Evolutionary conservation across 2,888 invertebrate genomes (phyloP), one percentile per base, ranked within the genome.

Genomic region (Apodemia zela): DNA sequence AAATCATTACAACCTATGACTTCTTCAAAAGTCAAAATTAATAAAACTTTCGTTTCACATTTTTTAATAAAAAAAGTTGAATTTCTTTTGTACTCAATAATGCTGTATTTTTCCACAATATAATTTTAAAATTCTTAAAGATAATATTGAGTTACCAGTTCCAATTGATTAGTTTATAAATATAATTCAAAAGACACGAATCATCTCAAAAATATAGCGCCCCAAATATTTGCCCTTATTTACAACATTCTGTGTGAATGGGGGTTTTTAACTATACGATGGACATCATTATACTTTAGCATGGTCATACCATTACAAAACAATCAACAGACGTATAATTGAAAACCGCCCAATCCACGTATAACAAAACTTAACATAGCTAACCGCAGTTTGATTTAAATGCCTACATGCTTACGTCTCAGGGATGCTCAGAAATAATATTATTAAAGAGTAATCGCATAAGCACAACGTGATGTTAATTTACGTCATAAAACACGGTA

Each of bases 361-460:
- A 29, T 29, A 57, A 2, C 15, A 57, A 57, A 17, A 57, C 57
- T 29, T 21, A 29, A 57, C 15, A 29, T 29, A 57, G 57, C 29
- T 15, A 29, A 57, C 57, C n/a, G 29, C 57, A 57, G 57, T n/a
- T 57, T 15, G 54, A 54, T 54, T 25, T 13, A n/a, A 54, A 29
- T 54, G 29, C 54, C 54, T 54, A 54, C 54, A 29, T 54, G 29
- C 25, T 54, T 15, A 25, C 29, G 29, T 54, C 54, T 54, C 29
- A 54, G 54, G 45, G n/a, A 54, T 54, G 29, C 54, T 25, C 29
- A 54, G 25, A 29, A 54, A 25, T 54, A 54, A 29, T 54, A 29
- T 29, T 54, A 25, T 54, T 54, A 54, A 54, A 54, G 54, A 29
- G 54, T 54, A 54, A 54, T 54, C 54, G 54, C 29, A 54, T 54